Base-by-base conservation (phyloP, 2,888 invertebrate species). In the Caenorhabditis plicata region DNA sequence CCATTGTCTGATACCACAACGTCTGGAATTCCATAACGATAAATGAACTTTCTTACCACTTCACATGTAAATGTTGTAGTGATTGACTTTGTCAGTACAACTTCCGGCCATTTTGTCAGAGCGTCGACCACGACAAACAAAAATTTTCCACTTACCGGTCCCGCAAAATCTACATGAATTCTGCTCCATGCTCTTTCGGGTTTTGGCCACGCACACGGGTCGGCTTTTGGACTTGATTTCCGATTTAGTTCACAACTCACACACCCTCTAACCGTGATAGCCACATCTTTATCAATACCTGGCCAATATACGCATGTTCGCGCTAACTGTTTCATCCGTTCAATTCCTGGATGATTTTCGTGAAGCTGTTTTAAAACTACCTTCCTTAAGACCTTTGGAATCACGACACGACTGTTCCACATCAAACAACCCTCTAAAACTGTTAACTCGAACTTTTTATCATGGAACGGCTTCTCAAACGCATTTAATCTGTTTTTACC, bases 21-120 rank as follows among this genome's bases (percentile, higher is more conserved):
- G 31, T 69, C 48, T 7, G 64, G 64, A 19, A 47, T 13, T 3
- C 71, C 72, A 35, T 55, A 43, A 1, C 15, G 22, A 4, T 26
- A 31, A 36, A 72, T 63, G 1, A 72, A 15, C 2, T 17, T 22
- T n/a, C 42, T 35, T 2, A 72, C 26, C 7, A 11, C 20, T 2
- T 20, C n/a, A 5, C 65, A 50, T 7, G 62, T 57, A 11, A 25
- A 17, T 1, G 11, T 8, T 5, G 60, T 32, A 1, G 64, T 45
- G 1, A 49, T 62, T 1, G 27, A 40, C 11, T 20, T 36, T 35
- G 47, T 46, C 13, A 31, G 17, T 8, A 46, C 4, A 9, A 58
- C 77, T 70, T 83, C 82, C 2, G 80, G 75, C 82, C 82, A 84
- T 56, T 84, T 84, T 0, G 82, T 81, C 52, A 74, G 74, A 19